A percentile compares a stretch with the other conserved stretches of the same genome.
Conservation (phyloP, 2,888 invertebrate genomes). For the Megaustenia siamemsis region DNA sequence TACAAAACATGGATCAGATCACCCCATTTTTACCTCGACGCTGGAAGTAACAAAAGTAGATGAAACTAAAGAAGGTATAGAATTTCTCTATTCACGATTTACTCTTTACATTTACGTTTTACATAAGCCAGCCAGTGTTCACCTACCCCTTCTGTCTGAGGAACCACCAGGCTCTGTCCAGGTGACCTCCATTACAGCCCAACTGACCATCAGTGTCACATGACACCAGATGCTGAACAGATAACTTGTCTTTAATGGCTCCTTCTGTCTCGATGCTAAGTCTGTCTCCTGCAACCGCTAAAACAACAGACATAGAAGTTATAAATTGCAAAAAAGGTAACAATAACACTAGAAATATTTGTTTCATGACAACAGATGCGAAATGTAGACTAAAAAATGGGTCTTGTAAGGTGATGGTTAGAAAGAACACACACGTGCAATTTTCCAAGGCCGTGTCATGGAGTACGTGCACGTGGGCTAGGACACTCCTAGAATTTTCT, state of each 20-base stretch:
- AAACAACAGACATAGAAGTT: neutral
- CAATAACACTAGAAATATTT: neutral
- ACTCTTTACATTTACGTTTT: no score
- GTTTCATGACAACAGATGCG: no score
- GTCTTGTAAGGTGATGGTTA: no score
- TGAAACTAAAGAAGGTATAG: no score
- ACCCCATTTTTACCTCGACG: no score
- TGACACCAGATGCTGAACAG: conserved; percentile 91
- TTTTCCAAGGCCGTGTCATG: no score
- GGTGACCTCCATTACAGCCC: conserved; percentile 92
- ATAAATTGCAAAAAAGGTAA: conserved; percentile 29
- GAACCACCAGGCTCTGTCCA: conserved; percentile 95
- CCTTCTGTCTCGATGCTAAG: conserved; percentile 92
- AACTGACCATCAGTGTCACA: conserved; percentile 86
- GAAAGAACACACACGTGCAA: no score
- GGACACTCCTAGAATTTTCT: no score
- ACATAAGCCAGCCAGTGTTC: neutral
- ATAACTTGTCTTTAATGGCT: conserved; percentile 84
- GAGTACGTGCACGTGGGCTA: no score
- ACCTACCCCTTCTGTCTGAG: conserved; percentile 85
- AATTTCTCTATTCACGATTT: neutral
- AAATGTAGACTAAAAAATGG: no score
- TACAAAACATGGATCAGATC: no score
- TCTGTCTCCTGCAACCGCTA: conserved; percentile 81
- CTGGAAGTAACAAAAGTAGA: no score